Conservation (phyloP, 1,140 invertebrate genomes). For the Drosophila nebulosa region DNA sequence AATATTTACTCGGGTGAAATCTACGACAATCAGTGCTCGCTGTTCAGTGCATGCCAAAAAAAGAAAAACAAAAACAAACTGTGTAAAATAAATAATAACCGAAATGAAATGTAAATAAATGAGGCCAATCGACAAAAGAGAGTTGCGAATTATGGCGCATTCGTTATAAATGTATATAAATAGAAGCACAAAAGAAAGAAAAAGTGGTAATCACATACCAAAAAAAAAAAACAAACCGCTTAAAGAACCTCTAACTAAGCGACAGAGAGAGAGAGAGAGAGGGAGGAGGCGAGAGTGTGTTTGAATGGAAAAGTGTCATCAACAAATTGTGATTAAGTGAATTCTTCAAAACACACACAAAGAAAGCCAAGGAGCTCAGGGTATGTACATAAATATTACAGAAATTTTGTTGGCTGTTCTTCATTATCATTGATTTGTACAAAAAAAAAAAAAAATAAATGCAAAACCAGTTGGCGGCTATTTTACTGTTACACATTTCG, state of each 20-base stretch:
- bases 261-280: background rate
- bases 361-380: background rate
- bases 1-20: slow-evolving; percentile 62
- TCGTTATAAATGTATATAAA: slow-evolving; percentile 48
- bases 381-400: slow-evolving; percentile 30
- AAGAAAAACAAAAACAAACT: slow-evolving; percentile 35
- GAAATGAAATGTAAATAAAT: slow-evolving; percentile 62
- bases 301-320: background rate
- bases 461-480: slow-evolving; percentile 49
- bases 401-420: background rate
- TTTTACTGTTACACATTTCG: slow-evolving; percentile 65
- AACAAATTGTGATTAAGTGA: slow-evolving; percentile 1
- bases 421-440: background rate
- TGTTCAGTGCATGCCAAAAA: slow-evolving; percentile 50
- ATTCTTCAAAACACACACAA: background rate
- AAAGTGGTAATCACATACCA: slow-evolving; percentile 37
- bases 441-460: background rate
- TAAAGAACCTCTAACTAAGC: slow-evolving; percentile 14
- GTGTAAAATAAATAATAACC: slow-evolving; percentile 18
- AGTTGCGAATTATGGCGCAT: slow-evolving; percentile 63
- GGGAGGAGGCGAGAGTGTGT: slow-evolving; percentile 9
- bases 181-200: slow-evolving; percentile 49
- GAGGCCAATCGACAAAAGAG: slow-evolving; percentile 48
- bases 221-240: slow-evolving; percentile 1
- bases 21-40: slow-evolving; percentile 41